Base-by-base conservation (phyloP, 2,113 vertebrate genomes). In the Vulpes ferrilata region DNA sequence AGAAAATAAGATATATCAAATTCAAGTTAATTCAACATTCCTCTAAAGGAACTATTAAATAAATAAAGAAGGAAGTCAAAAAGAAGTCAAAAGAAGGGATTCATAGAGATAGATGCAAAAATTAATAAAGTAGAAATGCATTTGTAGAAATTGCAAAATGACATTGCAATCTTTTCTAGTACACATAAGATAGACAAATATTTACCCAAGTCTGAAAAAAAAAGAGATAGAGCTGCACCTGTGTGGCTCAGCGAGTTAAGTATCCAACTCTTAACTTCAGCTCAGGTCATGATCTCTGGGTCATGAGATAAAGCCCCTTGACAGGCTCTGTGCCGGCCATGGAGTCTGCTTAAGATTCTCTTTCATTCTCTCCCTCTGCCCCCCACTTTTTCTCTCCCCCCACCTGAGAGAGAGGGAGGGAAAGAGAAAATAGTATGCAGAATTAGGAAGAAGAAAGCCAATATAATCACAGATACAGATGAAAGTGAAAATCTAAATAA, bases 71-170 rank as follows among this genome's bases (percentile, higher is more conserved):
- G 10, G n/a, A 74, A 93, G 22, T 27, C 22, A 62, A 85, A 86
- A 88, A 59, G 57, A 11, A 93, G 9, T 91, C 16, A 62, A 79
- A 93, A 90, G 22, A 93, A 85, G 55, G 8, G 81, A 79, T 82
- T 43, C 17, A 51, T 19, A 87, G 20, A 88, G 11, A 65, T 13
- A 92, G 27, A 69, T 67, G 27, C 23, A 90, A 15, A 83, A 69
- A 69, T 43, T 38, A 67, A 74, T 74, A 57, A 73, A 23, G 7
- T 60, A 87, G 23, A 94, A 84, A 51, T 67, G 2, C 8, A 84
- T 17, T 74, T 60, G 12, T 74, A 91, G 4, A 90, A 94, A 90
- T 59, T 74, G 1, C 20, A n/a, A 93, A 88, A 83, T 83, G 3
- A 89, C 22, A 51, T n/a, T 64, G 7, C 95, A 81, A 74, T 5